Base-by-base conservation (phyloP, 2,113 vertebrate species). In the Phoxinus phoxinus region DNA sequence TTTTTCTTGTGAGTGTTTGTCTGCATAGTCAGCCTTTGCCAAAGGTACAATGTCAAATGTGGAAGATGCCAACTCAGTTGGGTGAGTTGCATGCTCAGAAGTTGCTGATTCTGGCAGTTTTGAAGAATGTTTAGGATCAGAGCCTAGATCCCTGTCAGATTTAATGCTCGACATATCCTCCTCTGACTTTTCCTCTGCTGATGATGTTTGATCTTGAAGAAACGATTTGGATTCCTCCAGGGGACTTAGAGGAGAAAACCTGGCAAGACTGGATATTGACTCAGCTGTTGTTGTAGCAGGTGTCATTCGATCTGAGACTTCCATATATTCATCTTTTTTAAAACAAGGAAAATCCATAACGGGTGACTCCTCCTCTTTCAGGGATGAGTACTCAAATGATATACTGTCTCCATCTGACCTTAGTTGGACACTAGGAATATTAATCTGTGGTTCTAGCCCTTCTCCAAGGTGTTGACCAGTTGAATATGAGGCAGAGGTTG, bases 281-380 rank as follows among this genome's bases (percentile, higher is more conserved):
- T 93, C 93, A 65, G 93, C 89, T 83, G 91, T 89, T 84, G 90
- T 86, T 84, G 92, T 90, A 85, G 89, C 91, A 78, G 91, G 85
- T 84, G 89, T 90, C 61, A 91, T 91, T 87, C 95, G 96, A 59
- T 95, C 92, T 46, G 96, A 95, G 69, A 97, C 96, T 88, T 99
- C 97, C 89, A 99, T 91, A 88, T 97, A 98, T 83, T 97, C 96
- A 53, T 98, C 96, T 88, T 95, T 96, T 77, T 90, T 88, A 90
- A 90, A 92, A 92, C 92, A 93, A 53, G 94, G 84, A 80, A 90
- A 89, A 44, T 90, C 91, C 81, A 93, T 90, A 10, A 88, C 84
- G 65, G 94, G 90, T 30, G 94, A 93, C 73, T 90, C 88, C 67
- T 95, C 94, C 35, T 94, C 94, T 89, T 95, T 93, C 46, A 87